These are phyloP conservation scores for Ornithoptera priamus DNA, from an alignment of 2,888 invertebrate species.

Conservation along the genomic window DNA sequence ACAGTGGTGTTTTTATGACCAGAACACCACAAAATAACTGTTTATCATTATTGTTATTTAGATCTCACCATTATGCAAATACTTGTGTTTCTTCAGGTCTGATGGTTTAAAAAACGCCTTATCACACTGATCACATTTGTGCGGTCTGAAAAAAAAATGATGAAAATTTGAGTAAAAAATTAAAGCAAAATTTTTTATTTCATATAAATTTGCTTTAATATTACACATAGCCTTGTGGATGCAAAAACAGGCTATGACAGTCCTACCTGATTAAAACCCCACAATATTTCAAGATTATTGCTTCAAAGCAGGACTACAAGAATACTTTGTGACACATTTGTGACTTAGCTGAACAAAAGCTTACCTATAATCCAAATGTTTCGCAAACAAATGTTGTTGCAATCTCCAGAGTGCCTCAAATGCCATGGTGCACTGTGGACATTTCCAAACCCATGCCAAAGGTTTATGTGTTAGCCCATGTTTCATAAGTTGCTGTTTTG, in stretches of 20 bases:
- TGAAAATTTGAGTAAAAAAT: background rate
- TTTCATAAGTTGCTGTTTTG: slow-evolving; percentile 70
- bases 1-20: too few relatives aligned
- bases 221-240: too few relatives aligned
- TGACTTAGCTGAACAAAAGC: background rate
- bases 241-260: too few relatives aligned
- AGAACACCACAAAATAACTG: too few relatives aligned
- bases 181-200: too few relatives aligned
- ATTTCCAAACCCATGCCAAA: slow-evolving; percentile 63
- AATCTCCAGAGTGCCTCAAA: slow-evolving; percentile 69
- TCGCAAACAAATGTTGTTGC: slow-evolving; percentile 68
- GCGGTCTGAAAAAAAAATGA: slow-evolving; percentile 54
- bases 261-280: too few relatives aligned
- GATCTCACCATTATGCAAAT: slow-evolving; percentile 59
- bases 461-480: slow-evolving; percentile 66
- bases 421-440: slow-evolving; percentile 64
- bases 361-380: slow-evolving; percentile 66
- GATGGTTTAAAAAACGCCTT: slow-evolving; percentile 65
- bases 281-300: too few relatives aligned
- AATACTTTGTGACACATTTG: too few relatives aligned
- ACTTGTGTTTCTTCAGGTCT: slow-evolving; percentile 65
- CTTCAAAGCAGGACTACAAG: too few relatives aligned
- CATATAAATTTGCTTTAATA: too few relatives aligned
- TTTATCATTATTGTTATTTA: background rate
- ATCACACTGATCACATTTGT: slow-evolving; percentile 67